Evolutionary conservation across 1,140 invertebrate species (phyloP).

Genomic region (Eubasilissa regina): DNA sequence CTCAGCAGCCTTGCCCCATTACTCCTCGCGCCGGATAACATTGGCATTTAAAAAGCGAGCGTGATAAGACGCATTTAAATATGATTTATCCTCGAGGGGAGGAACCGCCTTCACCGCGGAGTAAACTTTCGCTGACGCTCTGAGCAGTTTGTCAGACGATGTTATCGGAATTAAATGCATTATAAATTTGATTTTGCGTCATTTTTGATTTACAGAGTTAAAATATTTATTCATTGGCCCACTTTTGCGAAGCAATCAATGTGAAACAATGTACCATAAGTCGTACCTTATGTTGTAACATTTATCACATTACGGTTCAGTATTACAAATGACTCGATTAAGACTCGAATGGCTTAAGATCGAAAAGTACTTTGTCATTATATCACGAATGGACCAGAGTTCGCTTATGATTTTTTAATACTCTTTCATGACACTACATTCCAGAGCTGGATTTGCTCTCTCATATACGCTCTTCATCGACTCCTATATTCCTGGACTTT

Average conservation of each 20-base stretch:
- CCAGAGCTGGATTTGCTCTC: too few species aligned
- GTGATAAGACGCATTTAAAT: slow-evolving; percentile 41
- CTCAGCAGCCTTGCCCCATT: slow-evolving; percentile 33
- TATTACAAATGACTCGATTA: too few species aligned
- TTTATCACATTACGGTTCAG: too few species aligned
- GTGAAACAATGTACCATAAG: neutral
- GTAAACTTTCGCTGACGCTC: slow-evolving; percentile 39
- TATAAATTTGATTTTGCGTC: slow-evolving; percentile 46
- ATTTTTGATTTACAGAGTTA: neutral
- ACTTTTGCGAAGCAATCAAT: slow-evolving; percentile 17
- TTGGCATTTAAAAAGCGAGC: slow-evolving; percentile 39
- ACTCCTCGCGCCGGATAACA: slow-evolving; percentile 30
- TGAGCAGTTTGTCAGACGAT: slow-evolving; percentile 14
- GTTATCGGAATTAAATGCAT: slow-evolving; percentile 36
- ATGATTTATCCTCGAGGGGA: slow-evolving; percentile 26
- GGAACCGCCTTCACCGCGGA: neutral
- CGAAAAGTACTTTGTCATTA: too few species aligned
- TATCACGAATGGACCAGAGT: too few species aligned
- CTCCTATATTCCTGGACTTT: too few species aligned
- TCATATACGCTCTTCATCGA: too few species aligned
- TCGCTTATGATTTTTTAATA: too few species aligned
- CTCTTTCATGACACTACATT: too few species aligned
- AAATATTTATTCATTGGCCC: slow-evolving; percentile 19
- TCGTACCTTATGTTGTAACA: neutral
- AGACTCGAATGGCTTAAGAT: too few species aligned